Base-by-base conservation (phyloP, 2,888 invertebrate species). In the Lochmaea capreae region DNA sequence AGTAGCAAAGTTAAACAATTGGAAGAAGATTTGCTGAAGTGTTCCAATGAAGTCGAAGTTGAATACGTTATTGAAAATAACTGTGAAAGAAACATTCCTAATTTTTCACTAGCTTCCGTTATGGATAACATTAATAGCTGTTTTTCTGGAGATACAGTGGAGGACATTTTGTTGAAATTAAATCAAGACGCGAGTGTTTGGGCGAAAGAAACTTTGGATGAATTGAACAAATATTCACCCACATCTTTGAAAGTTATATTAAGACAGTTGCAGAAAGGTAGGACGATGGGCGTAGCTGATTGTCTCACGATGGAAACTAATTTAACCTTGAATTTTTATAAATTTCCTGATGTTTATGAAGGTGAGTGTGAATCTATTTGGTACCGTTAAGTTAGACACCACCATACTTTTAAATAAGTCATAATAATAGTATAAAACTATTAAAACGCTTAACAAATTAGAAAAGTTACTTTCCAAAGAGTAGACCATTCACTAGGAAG, bases 301-400 rank as follows among this genome's bases (percentile, higher is more conserved):
- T 96, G 95, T 84, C 90, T 99, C 12, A 89, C 92, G 82, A 96
- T 97, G 93, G 99, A 99, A 88, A 97, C 93, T 86, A 90, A 97
- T 76, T 86, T 98, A 71, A 93, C 91, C 5, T 89, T 89, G 80
- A 89, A 90, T 26, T 89, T 90, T 88, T 91, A 92, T 72, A 90
- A 88, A 81, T 91, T 89, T 77, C 90, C 93, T 77, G 96, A 97
- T 86, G 96, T 97, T 86, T 93, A 91, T 82, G 96, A 96, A 91
- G 95, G 95, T 93, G 12, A 39, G 61, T 61, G 33, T 1, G 26
- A 3, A 26, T 26, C 26, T 26, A 1, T n/a, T n/a, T n/a, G n/a
- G n/a, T 22, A 22, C 22, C 22, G 22, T 22, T 22, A 3, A 22
- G 22, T 22, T 22, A 22, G 1, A 2, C 22, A 22, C 22, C 22